Evolutionary conservation across 1,140 invertebrate genomes (phyloP), one percentile per base, ranked within the genome.

Genomic region (Euwallacea fornicatus): DNA sequence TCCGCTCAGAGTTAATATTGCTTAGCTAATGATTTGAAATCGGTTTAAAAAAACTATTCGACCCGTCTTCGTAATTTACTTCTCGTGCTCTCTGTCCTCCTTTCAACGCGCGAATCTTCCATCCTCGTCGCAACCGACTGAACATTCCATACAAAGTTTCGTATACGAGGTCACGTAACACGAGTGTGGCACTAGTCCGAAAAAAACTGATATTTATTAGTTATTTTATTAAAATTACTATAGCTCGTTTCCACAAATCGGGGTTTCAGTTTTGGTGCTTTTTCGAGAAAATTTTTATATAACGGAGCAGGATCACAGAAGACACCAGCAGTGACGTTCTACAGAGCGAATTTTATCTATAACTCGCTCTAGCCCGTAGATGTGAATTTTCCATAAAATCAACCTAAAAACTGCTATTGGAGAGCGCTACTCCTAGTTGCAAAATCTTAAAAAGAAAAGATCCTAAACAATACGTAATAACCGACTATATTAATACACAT

Each of bases 281-380:
- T 80, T 79, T 80, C 76, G 74, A 78, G 74, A 79, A 79, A 79
- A 79, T 76, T 79, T 79, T 80, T 80, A 79, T 79, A 80, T 80
- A 79, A 80, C 71, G 76, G 76, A 79, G 66, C 78, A 79, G 78
- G 79, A 75, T 44, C 71, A 70, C 72, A 80, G 73, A 74, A 74
- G 16, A 55, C 68, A 13, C 41, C 67, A 76, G 71, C 64, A 74
- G 74, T 76, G 61, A 55, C 41, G 21, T 42, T 8, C 58, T 8
- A 47, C 63, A 9, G n/a, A 54, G 63, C 55, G 70, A 44, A 60
- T 62, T 64, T 60, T 42, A 63, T 63, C 63, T 66, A 66, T 54
- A 65, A 71, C 42, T 47, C 44, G 44, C 16, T 66, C 63, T 61
- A 60, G 42, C 46, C 46, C 46, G 46, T 50, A 13, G 46, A 13